Evolutionary conservation across 1,140 invertebrate species (phyloP).

Genomic region (Anadara kagoshimensis): DNA sequence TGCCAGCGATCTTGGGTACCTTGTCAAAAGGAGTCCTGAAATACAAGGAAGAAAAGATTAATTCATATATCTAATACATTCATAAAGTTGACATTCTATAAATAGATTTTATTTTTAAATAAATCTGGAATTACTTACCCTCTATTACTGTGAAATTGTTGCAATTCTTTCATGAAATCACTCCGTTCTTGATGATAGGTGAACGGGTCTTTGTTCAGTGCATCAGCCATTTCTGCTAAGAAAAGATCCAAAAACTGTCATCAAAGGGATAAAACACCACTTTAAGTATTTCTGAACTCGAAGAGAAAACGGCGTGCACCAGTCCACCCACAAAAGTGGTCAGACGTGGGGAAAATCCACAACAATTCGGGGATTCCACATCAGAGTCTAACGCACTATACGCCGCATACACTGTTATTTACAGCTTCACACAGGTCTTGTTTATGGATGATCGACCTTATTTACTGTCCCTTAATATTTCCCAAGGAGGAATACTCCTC

Average conservation of each 20-base stretch:
- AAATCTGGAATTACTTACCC: constrained; percentile 79
- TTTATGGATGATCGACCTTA: constrained; percentile 45
- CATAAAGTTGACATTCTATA: neutral
- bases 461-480: constrained; percentile 39
- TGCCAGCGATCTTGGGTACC: constrained; percentile 87
- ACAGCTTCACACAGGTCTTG: constrained; percentile 48
- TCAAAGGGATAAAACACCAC: constrained; percentile 26
- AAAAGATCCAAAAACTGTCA: constrained; percentile 43
- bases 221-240: constrained; percentile 77
- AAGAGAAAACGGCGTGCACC: constrained; percentile 27
- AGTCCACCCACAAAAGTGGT: constrained; percentile 55
- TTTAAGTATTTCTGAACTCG: constrained; percentile 29
- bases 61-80: neutral
- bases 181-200: constrained; percentile 83
- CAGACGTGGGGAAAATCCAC: constrained; percentile 66
- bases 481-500: constrained; percentile 45
- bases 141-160: constrained; percentile 88
- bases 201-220: constrained; percentile 83
- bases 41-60: constrained; percentile 41
- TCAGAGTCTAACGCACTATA: constrained; percentile 47
- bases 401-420: constrained; percentile 50
- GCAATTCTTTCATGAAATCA: constrained; percentile 85
- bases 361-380: constrained; percentile 67
- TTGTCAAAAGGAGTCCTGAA: constrained; percentile 85
- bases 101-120: constrained; percentile 29